Evolutionary conservation across 2,113 vertebrate genomes (phyloP).

Genomic region (Ammospiza nelsoni): DNA sequence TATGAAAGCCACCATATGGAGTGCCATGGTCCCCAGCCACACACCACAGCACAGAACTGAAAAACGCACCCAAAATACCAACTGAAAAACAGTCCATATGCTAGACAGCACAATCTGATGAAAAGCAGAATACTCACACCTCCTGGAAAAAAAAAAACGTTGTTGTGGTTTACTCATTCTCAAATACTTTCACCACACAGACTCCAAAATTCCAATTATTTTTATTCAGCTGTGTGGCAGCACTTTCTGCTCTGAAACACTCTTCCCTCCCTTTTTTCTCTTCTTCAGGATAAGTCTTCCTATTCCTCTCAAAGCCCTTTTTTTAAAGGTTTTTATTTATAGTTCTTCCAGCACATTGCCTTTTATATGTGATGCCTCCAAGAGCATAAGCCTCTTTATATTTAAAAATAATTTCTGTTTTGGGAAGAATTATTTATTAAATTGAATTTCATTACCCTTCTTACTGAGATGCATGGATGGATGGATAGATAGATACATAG

Average conservation of each 20-base stretch:
- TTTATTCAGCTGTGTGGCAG: conserved; percentile 60
- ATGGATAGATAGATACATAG: not conserved
- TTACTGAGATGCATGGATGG: not conserved
- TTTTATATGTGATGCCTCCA: conserved; percentile 12
- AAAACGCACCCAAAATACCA: conserved; percentile 41
- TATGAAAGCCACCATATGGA: conserved; percentile 52
- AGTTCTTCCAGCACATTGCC: conserved; percentile 23
- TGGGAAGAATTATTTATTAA: conserved; percentile 7
- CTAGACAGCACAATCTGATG: conserved; percentile 50
- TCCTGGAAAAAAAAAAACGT: not conserved
- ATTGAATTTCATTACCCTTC: not conserved
- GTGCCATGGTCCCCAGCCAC: not conserved
- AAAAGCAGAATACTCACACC: conserved; percentile 23
- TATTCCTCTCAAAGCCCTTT: conserved; percentile 1
- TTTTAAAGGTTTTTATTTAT: not conserved
- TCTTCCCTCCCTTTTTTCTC: conserved; percentile 23
- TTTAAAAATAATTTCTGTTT: not conserved
- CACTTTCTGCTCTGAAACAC: not conserved
- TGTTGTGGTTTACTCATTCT: conserved; percentile 40
- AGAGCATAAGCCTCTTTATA: conserved; percentile 1
- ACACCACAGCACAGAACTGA: not conserved
- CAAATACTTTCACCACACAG: conserved; percentile 34
- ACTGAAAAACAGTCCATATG: conserved; percentile 57
- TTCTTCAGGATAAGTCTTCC: conserved; percentile 34
- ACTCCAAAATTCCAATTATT: conserved; percentile 54